Base-by-base conservation (phyloP, 1,140 invertebrate genomes). In the Delia radicum region DNA sequence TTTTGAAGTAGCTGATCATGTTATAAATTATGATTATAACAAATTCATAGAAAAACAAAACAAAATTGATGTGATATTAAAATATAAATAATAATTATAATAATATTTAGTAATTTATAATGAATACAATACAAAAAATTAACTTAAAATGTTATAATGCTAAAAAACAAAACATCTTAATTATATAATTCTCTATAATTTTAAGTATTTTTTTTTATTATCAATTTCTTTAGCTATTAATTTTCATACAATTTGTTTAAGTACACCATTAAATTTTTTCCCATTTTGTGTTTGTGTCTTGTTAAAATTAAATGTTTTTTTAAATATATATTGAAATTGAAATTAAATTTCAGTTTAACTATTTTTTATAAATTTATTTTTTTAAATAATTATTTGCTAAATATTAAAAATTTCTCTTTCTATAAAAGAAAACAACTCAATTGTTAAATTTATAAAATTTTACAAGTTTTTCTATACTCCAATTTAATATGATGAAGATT, bases 11-110 rank as follows among this genome's bases (percentile, higher is more conserved):
- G 63, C 29, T 28, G 63, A 67, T 12, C 28, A 65, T 65, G 3
- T 18, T 26, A 33, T 29, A 63, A 67, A 67, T 33, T 29, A 67
- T 29, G 24, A 67, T 18, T 28, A 27, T 28, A 67, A 29, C 29
- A 67, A 29, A 29, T 28, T 67, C 15, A 42, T 63, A 67, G 37
- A 18, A 71, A 72, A 55, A 48, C 21, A 55, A 18, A 84, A 84
- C 81, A 85, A 85, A 85, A 82, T 84, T 81, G 83, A 85, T 85
- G 83, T 85, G 83, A 85, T 85, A 85, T 85, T 85, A 85, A 82
- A 84, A 73, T 75, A 77, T 69, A 69, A 67, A 76, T 29, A 76
- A 62, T 69, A 65, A 61, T 69, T 3, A 73, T 29, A 73, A 55
- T 67, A 69, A 69, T 48, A 76, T 42, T 55, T 48, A 73, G 42